A percentile compares a stretch with the other conserved stretches of the same genome.
Conservation (phyloP, 2,113 vertebrate species). For the Nyctereutes procyonoides region DNA sequence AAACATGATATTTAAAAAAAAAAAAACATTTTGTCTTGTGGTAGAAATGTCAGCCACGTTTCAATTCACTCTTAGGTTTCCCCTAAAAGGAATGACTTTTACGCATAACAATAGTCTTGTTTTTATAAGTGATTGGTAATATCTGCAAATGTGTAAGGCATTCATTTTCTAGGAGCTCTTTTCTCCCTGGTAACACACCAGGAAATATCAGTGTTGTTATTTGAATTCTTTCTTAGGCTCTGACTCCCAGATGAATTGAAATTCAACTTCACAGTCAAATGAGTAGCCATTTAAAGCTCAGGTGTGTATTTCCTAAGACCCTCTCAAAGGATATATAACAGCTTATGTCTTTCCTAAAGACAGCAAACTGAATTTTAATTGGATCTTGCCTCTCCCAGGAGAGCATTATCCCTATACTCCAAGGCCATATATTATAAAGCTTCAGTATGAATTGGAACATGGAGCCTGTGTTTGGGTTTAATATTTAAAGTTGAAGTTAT, state of each 20-base stretch:
- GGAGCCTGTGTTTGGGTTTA: constrained; percentile 49
- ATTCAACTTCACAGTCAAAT: constrained; percentile 77
- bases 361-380: constrained; percentile 77
- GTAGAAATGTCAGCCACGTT: constrained; percentile 73
- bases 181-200: constrained; percentile 75
- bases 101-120: constrained; percentile 74
- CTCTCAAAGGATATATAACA: constrained; percentile 70
- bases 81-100: constrained; percentile 72
- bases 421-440: constrained; percentile 59
- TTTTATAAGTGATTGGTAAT: constrained; percentile 80
- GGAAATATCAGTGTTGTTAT: constrained; percentile 76
- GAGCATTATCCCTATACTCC: constrained; percentile 52
- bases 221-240: constrained; percentile 74
- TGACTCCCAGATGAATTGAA: constrained; percentile 72
- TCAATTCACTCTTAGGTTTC: constrained; percentile 43
- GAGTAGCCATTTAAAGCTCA: constrained; percentile 74
- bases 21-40: constrained; percentile 46
- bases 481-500: constrained; percentile 61
- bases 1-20: constrained; percentile 43
- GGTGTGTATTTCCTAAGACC: constrained; percentile 74
- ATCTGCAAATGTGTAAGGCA: constrained; percentile 77
- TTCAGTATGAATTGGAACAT: constrained; percentile 58
- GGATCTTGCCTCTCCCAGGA: constrained; percentile 63
- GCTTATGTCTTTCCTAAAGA: constrained; percentile 70
- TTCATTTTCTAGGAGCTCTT: constrained; percentile 72